Percentiles rank a stretch among this genome's conserved stretches.
Evolutionary conservation across 1,140 invertebrate genomes (phyloP).

Genomic region (Himalopsyche phryganea): DNA sequence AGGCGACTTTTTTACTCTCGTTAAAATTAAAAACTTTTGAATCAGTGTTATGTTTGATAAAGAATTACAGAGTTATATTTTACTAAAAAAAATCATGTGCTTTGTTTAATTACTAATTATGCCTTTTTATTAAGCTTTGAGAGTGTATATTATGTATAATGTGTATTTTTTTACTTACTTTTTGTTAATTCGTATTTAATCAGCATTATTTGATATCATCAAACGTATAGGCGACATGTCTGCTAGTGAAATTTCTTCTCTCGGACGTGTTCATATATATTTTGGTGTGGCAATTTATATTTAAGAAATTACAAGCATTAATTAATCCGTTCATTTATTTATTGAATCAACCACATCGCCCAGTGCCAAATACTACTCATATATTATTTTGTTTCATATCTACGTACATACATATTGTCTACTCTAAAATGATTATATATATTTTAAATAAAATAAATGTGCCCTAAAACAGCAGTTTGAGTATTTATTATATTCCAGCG

Average conservation of each 20-base stretch:
- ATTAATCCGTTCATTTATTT: not conserved
- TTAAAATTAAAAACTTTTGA: not conserved
- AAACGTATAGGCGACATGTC: not conserved
- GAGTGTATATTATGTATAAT: not conserved
- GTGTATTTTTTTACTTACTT: not conserved
- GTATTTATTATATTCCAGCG: not conserved
- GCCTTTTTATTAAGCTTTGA: not conserved
- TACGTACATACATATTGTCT: not conserved
- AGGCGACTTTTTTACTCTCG: not conserved
- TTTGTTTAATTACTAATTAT: not conserved
- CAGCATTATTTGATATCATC: not conserved
- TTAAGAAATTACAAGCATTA: not conserved
- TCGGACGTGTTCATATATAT: not conserved
- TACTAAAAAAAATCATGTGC: constrained; percentile 1
- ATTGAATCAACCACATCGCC: not conserved
- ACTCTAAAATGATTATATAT: not conserved
- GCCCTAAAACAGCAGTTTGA: not conserved
- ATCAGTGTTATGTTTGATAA: not conserved
- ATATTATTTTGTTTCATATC: not conserved
- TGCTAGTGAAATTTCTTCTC: not conserved
- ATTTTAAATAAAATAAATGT: constrained; percentile 3
- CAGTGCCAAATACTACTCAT: constrained; percentile 3
- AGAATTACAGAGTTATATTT: constrained; percentile 5
- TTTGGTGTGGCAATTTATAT: not conserved
- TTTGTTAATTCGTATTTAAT: constrained; percentile 2